Base-by-base conservation (phyloP, 2,888 invertebrate genomes). In the Hipparchia sbordonii region DNA sequence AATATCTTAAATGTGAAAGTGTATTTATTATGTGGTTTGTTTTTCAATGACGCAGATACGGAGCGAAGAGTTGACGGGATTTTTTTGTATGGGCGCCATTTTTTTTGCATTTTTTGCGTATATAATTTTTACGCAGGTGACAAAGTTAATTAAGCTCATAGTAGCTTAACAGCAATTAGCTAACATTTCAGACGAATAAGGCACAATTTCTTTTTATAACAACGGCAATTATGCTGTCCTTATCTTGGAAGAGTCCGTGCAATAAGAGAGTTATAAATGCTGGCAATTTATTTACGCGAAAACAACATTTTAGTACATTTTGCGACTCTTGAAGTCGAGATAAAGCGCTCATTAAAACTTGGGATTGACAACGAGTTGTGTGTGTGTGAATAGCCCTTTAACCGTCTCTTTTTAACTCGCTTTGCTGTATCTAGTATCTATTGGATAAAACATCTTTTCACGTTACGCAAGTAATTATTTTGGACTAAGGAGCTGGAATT, bases 201-300 rank as follows among this genome's bases (percentile, higher is more conserved):
- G 10, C 52, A 33, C 51, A 9, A 12, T 52, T 7, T 23, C 65
- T 65, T 65, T 65, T 65, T 65, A 52, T 65, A 65, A 51, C 51
- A 52, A 51, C 6, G 52, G 65, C 65, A 65, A 65, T 65, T 65
- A 65, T 52, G 52, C n/a, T 33, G 65, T 65, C 33, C 65, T 52
- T 67, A 69, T 69, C 60, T 51, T 51, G 48, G 52, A 52, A 23
- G 60, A 61, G 69, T 33, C 48, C 61, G 33, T 52, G 69, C 61
- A 69, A 69, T 69, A 52, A 60, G 69, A 61, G 61, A 69, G 69
- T 69, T 69, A 61, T 51, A 69, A 69, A 69, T 69, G 69, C n/a
- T 61, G 61, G 61, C 45, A 69, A 69, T 69, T 69, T 69, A 69
- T 69, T 69, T 52, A 39, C 33, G 39, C 60, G 68, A 51, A 39